Evolutionary conservation across 2,888 invertebrate genomes (phyloP).

Genomic region (Cerceris rybyensis): DNA sequence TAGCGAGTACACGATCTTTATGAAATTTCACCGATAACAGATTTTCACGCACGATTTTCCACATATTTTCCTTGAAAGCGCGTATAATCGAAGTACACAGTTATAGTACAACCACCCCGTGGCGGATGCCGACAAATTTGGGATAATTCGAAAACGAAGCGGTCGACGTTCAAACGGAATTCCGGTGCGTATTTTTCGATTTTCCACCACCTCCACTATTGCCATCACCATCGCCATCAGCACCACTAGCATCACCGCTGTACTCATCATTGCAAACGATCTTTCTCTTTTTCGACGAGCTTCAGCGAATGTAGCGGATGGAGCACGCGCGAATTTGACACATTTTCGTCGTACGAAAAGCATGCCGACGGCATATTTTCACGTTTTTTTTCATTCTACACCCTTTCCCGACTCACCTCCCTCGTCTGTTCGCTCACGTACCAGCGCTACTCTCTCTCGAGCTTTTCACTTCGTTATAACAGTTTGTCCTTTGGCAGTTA

Average conservation of each 20-base stretch:
- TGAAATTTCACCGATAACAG: neutral
- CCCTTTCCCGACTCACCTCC: constrained; percentile 1
- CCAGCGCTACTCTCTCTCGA: constrained; percentile 19
- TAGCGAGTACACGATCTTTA: too few relatives aligned
- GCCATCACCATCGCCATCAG: neutral
- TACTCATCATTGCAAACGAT: constrained; percentile 34
- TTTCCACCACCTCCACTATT: neutral
- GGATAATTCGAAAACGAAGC: constrained; percentile 39
- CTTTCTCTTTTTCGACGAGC: constrained; percentile 26
- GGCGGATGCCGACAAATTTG: constrained; percentile 41
- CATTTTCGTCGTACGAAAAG: constrained; percentile 64
- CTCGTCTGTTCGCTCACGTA: constrained; percentile 25
- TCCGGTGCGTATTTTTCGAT: constrained; percentile 29
- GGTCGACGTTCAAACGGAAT: constrained; percentile 15
- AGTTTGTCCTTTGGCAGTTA: constrained; percentile 50
- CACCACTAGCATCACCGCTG: constrained; percentile 15
- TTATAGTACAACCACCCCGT: constrained; percentile 30
- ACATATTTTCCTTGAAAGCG: neutral
- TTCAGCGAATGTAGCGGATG: constrained; percentile 42
- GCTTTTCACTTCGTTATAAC: constrained; percentile 64
- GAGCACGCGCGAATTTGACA: constrained; percentile 69
- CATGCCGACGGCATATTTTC: constrained; percentile 65
- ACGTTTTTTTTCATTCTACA: constrained; percentile 43
- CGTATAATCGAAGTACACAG: neutral
- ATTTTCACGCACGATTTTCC: neutral